These are phyloP conservation scores for Takifugu ocellatus DNA, from an alignment of 2,797 vertebrate genomes.

Conservation along the genomic window DNA sequence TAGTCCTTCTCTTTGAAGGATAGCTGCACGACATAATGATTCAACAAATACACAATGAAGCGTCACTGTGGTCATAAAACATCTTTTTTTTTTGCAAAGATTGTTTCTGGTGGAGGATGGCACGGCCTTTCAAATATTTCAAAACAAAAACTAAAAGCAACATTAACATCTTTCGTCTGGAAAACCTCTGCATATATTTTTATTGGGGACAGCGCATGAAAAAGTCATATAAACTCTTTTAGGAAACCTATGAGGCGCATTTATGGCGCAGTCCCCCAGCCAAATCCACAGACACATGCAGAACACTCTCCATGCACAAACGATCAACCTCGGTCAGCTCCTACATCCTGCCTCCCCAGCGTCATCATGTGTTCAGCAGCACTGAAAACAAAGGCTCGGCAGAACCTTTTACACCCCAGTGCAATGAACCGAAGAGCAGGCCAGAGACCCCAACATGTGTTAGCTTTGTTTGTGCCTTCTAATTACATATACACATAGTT, in stretches of 20 bases:
- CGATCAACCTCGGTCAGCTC: constrained; percentile 24
- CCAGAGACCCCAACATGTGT: constrained; percentile 62
- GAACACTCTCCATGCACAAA: constrained; percentile 14
- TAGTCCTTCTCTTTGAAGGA: constrained; percentile 26
- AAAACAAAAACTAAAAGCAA: no score
- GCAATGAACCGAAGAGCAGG: constrained; percentile 54
- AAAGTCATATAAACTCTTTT: constrained; percentile 10
- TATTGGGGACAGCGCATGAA: constrained; percentile 12
- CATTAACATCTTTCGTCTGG: constrained; percentile 21
- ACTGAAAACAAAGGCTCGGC: constrained; percentile 50
- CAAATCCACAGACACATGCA: constrained; percentile 6
- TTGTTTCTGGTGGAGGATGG: constrained; percentile 13
- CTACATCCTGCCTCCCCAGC: constrained; percentile 19
- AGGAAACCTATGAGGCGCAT: constrained; percentile 27
- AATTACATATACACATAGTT: constrained; percentile 71
- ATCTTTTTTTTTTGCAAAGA: constrained; percentile 1
- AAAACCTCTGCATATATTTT: constrained; percentile 3
- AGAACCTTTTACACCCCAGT: constrained; percentile 44
- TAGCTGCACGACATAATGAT: constrained; percentile 25
- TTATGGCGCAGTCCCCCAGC: constrained; percentile 12
- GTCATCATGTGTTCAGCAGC: constrained; percentile 60
- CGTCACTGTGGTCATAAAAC: constrained; percentile 14
- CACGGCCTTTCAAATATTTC: neutral
- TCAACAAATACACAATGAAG: constrained; percentile 34
- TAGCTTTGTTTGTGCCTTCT: constrained; percentile 69